Evolutionary conservation across 1,140 invertebrate species (phyloP).

Genomic region (Mylabris phalerata): DNA sequence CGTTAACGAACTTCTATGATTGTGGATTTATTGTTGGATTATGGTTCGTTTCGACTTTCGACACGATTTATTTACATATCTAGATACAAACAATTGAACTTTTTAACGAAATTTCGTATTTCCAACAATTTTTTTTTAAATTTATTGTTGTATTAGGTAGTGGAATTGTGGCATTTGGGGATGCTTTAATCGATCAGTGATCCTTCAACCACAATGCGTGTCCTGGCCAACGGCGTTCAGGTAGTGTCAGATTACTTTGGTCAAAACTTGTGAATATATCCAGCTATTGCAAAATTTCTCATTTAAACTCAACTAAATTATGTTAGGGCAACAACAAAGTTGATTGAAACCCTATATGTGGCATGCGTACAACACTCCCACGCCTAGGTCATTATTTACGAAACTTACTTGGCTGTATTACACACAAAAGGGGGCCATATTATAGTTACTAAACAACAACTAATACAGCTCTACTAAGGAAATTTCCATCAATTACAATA

Average conservation of each 20-base stretch:
- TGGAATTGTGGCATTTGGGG: too few relatives aligned
- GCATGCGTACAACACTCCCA: conserved; percentile 6
- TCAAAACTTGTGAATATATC: conserved; percentile 11
- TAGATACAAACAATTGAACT: too few relatives aligned
- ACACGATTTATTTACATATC: neutral
- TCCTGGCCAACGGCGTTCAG: conserved; percentile 3
- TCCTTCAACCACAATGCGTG: conserved; percentile 3
- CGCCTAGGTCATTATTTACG: neutral
- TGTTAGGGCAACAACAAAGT: conserved; percentile 6
- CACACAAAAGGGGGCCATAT: too few relatives aligned
- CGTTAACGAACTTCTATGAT: conserved; percentile 34
- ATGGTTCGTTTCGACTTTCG: conserved; percentile 7
- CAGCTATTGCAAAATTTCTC: conserved; percentile 7
- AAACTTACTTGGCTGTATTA: too few relatives aligned
- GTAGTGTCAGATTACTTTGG: conserved; percentile 15
- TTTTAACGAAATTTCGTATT: too few relatives aligned
- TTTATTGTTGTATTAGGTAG: too few relatives aligned
- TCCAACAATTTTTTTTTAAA: too few relatives aligned
- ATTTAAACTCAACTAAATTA: conserved; percentile 13
- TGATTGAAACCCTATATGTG: conserved; percentile 5
- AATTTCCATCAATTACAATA: too few relatives aligned
- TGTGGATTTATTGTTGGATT: conserved; percentile 20
- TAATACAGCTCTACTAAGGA: too few relatives aligned
- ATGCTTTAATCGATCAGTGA: neutral
- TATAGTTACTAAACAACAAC: too few relatives aligned